phyloP scores from a whole-genome alignment of 1,140 invertebrate genomes.

The Neodiprion virginianus region DNA sequence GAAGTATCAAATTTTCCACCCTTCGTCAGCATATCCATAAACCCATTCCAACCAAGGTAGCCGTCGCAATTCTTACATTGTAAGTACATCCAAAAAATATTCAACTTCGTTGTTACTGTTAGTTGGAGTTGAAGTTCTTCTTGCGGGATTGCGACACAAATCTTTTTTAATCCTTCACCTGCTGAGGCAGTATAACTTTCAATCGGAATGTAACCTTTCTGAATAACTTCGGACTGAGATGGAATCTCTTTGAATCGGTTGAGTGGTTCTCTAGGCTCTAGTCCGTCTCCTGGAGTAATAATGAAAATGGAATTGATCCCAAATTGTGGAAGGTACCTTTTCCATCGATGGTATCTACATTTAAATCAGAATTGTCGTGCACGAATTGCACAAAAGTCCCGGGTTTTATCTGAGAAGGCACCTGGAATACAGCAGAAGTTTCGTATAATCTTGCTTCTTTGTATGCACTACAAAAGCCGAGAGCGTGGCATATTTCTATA shows the following conservation, averaged over 20 bases:
- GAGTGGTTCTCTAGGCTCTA: conserved; percentile 21
- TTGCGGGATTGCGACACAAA: background rate
- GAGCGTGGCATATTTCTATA: conserved; percentile 29
- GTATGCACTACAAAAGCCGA: conserved; percentile 43
- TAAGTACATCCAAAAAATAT: conserved; percentile 37
- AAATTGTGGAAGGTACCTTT: conserved; percentile 32
- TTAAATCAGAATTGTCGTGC: background rate
- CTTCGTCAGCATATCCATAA: conserved; percentile 22
- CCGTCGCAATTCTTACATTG: conserved; percentile 31
- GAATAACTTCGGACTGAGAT: conserved; percentile 21
- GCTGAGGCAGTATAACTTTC: background rate
- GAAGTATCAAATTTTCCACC: background rate
- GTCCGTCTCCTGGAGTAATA: conserved; percentile 43
- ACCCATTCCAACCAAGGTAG: conserved; percentile 36
- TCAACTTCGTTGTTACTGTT: background rate
- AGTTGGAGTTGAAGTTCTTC: background rate
- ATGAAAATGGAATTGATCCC: conserved; percentile 39
- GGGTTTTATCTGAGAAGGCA: background rate
- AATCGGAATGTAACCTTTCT: conserved; percentile 5
- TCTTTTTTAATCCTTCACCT: background rate
- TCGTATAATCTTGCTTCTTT: conserved; percentile 36
- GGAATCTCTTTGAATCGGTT: conserved; percentile 15
- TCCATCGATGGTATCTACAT: conserved; percentile 29
- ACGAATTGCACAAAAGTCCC: conserved; percentile 40
- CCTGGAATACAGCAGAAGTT: conserved; percentile 32